Evolutionary conservation across 2,888 invertebrate genomes (phyloP).

Genomic region (Drosophila vallismaia): DNA sequence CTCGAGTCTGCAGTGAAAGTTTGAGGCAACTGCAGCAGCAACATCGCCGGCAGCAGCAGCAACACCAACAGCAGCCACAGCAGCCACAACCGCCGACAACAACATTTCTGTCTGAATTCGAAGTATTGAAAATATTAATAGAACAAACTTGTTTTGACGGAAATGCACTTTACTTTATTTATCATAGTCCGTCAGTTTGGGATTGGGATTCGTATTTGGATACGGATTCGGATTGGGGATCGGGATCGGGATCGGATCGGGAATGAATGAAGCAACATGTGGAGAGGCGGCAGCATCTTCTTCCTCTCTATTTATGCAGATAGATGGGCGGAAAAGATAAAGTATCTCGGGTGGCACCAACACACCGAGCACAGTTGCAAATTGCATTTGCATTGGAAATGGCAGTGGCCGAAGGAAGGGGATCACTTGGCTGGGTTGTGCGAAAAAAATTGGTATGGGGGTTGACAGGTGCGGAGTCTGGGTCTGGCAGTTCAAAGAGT

Average conservation of each 20-base stretch:
- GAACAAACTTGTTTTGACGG: slow-evolving; percentile 79
- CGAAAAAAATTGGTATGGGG: slow-evolving; percentile 28
- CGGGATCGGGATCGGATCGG: slow-evolving; percentile 33
- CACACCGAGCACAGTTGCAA: slow-evolving; percentile 42
- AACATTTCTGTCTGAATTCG: slow-evolving; percentile 75
- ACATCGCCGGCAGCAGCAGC: slow-evolving; percentile 26
- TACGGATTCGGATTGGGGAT: slow-evolving; percentile 26
- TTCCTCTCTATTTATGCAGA: slow-evolving; percentile 72
- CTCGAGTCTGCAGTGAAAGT: slow-evolving; percentile 69
- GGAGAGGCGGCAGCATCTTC: slow-evolving; percentile 56
- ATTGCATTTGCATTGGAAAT: slow-evolving; percentile 37
- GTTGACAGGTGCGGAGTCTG: slow-evolving; percentile 51
- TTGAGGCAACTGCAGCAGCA: slow-evolving; percentile 43
- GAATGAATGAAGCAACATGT: slow-evolving; percentile 79
- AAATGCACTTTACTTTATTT: slow-evolving; percentile 80
- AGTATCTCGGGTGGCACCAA: slow-evolving; percentile 57
- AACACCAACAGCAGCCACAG: slow-evolving; percentile 6
- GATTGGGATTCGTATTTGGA: slow-evolving; percentile 35
- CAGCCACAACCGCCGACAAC: slow-evolving; percentile 38
- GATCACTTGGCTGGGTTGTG: slow-evolving; percentile 21
- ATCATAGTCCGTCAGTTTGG: slow-evolving; percentile 69
- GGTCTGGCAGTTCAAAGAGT: slow-evolving; percentile 47
- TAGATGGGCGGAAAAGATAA: slow-evolving; percentile 80
- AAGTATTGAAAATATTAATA: slow-evolving; percentile 80
- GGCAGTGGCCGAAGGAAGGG: slow-evolving; percentile 2